Evolutionary conservation across 2,888 invertebrate genomes (phyloP), one percentile per base, ranked within the genome.

Genomic region (Anorthoa munda): DNA sequence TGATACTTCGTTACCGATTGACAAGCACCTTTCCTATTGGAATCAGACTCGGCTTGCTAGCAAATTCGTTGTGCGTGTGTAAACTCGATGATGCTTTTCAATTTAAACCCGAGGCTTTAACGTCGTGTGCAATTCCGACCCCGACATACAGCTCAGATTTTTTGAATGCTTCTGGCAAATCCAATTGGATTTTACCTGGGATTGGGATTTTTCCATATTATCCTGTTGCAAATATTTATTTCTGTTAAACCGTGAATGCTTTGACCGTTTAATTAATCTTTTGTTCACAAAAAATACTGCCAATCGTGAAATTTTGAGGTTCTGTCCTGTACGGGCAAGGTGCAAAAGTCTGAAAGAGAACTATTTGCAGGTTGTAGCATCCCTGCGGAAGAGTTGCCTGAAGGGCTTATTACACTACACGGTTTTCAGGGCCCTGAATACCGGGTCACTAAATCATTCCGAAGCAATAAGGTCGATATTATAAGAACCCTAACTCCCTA

Each of bases 161-260:
- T 78, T 75, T 79, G 31, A 69, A 79, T 75, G 61, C 53, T 53
- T 39, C 21, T 21, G 21, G 53, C 31, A 77, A 78, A 78, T 75
- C 56, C 46, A 12, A 69, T 56, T 74, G 61, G 65, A 63, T 61
- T 73, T 69, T 60, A 60, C 51, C 64, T 60, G 46, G 60, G n/a
- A 50, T 23, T 12, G 51, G 15, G 17, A 18, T 67, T 61, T n/a
- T 17, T 17, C 11, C n/a, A 17, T 72, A 31, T 74, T 72, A 31
- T 74, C 17, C 23, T 63, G 17, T 50, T 65, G 48, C 58, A 67
- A 50, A 75, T 21, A 61, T 68, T 51, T 56, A 23, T 63, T 21
- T 60, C 18, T 17, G 21, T n/a, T 51, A 26, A 18, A 15, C 13
- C 39, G 48, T 17, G 23, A 45, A 60, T 50, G 23, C 45, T 53